These are phyloP conservation scores for Drosophila fulvimacula DNA, from an alignment of 2,888 invertebrate species.

Conservation along the genomic window DNA sequence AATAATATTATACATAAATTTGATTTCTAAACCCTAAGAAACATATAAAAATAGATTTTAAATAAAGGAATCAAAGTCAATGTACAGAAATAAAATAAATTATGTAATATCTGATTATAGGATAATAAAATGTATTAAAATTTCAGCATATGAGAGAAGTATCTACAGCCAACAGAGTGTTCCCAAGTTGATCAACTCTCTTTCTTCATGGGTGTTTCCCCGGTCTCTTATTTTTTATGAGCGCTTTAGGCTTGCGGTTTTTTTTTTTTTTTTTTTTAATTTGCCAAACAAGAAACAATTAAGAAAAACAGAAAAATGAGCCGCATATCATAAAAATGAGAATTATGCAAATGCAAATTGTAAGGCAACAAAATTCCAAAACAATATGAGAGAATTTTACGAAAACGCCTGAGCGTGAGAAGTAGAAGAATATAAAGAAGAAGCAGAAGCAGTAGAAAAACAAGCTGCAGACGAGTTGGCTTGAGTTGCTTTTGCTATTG, in stretches of 20 bases:
- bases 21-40: too few relatives aligned
- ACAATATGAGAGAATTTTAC: conserved; percentile 31
- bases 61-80: too few relatives aligned
- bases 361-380: conserved; percentile 29
- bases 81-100: too few relatives aligned
- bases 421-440: neutral
- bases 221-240: neutral
- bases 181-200: neutral
- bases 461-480: conserved; percentile 35
- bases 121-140: too few relatives aligned
- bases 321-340: conserved; percentile 65
- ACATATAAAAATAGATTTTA: too few relatives aligned
- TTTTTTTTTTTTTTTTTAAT: conserved; percentile 28
- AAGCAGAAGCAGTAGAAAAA: neutral
- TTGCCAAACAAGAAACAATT: conserved; percentile 66
- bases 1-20: too few relatives aligned
- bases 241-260: conserved; percentile 1
- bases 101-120: too few relatives aligned
- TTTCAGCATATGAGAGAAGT: too few relatives aligned
- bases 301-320: conserved; percentile 55
- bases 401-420: conserved; percentile 2
- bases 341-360: conserved; percentile 71
- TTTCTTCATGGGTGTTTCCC: neutral
- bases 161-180: neutral
- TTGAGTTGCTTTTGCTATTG: conserved; percentile 39